Percentiles rank a stretch among this genome's conserved stretches.
These are phyloP conservation scores for Chloroceryle inda DNA, from an alignment of 2,797 vertebrate species.

Conservation along the genomic window DNA sequence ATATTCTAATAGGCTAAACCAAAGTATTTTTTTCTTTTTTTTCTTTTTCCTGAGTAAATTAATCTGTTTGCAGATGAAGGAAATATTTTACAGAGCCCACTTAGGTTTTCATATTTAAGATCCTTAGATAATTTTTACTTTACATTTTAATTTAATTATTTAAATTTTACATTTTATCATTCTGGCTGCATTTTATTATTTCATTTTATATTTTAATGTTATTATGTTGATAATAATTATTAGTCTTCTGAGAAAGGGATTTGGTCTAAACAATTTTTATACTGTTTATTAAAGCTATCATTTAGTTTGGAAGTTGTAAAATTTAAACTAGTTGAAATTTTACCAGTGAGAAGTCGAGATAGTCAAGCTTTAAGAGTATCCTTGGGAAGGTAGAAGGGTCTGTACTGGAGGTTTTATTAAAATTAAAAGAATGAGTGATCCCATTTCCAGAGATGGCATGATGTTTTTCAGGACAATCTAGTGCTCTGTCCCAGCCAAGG, in stretches of 20 bases:
- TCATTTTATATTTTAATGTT: rapidly evolving
- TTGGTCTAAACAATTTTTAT: not conserved
- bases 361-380: not conserved
- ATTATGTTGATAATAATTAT: not conserved
- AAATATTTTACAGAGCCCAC: not conserved
- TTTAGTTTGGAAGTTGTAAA: not conserved
- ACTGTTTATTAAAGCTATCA: not conserved
- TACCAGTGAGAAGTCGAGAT: not conserved
- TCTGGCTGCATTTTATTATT: not conserved
- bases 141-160: not conserved
- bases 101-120: not conserved
- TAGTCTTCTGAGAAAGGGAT: not conserved
- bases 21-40: not conserved
- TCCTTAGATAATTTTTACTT: not conserved
- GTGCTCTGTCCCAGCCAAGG: not conserved
- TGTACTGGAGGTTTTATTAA: not conserved
- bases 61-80: not conserved
- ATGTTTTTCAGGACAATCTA: not conserved
- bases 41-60: not conserved
- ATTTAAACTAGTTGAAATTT: not conserved
- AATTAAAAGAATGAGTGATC: not conserved
- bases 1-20: not conserved
- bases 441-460: not conserved
- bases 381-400: not conserved
- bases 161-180: not conserved